Conservation (phyloP, 2,113 vertebrate species). For the Anolis carolinensis region DNA sequence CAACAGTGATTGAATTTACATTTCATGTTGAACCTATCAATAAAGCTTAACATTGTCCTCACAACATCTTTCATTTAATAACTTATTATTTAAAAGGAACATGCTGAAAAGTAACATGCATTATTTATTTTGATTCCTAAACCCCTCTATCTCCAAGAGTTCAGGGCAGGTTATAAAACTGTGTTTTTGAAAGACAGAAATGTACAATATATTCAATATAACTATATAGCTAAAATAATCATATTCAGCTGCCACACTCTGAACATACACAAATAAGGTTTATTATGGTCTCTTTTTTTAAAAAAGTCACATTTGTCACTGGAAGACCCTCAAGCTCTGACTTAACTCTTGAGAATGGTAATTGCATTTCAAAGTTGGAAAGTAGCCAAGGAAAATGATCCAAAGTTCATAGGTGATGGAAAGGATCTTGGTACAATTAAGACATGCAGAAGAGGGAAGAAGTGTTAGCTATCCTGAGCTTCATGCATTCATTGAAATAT, state of each 20-base stretch:
- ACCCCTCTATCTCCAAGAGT: neutral
- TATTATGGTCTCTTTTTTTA: neutral
- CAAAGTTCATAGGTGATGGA: neutral
- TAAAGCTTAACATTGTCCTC: conserved; percentile 42
- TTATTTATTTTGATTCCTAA: conserved; percentile 21
- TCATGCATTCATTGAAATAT: neutral
- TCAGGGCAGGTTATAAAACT: conserved; percentile 1
- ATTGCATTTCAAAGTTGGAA: neutral
- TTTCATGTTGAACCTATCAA: conserved; percentile 57
- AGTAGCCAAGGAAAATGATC: neutral
- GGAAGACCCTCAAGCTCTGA: neutral
- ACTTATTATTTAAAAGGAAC: conserved; percentile 47
- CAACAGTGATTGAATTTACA: conserved; percentile 49
- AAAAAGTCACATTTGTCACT: conserved; percentile 1
- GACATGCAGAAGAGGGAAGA: neutral
- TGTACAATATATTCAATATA: conserved; percentile 8
- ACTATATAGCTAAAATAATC: neutral
- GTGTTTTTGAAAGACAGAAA: conserved; percentile 16
- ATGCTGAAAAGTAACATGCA: conserved; percentile 28
- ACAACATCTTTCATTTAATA: conserved; percentile 41
- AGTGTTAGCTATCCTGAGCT: neutral
- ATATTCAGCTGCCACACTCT: neutral
- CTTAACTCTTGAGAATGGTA: neutral
- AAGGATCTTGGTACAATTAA: neutral
- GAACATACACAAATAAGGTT: neutral